These are phyloP conservation scores for Stichopus chloronotus DNA, from an alignment of 35 echinoderm and acorn worm genomes.

Conservation along the genomic window DNA sequence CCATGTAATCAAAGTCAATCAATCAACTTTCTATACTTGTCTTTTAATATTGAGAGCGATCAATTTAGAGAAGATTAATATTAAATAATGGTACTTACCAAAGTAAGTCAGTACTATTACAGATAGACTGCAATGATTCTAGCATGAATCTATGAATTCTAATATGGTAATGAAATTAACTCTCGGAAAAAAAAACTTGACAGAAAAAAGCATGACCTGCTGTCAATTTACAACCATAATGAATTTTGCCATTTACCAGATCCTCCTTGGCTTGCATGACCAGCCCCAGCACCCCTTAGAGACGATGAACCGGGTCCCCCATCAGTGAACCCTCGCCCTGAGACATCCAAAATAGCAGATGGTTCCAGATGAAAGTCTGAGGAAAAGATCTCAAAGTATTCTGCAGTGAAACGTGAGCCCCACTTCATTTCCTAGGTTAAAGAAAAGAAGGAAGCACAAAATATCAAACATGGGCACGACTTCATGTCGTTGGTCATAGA, in stretches of 20 bases:
- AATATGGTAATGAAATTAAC: no score
- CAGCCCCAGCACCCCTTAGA: slow-evolving; percentile 65
- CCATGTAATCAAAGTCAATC: no score
- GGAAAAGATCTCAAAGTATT: slow-evolving; percentile 82
- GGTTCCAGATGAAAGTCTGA: slow-evolving; percentile 84
- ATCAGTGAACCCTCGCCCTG: slow-evolving; percentile 71
- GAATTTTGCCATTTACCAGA: slow-evolving; percentile 50
- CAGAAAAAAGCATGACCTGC: no score
- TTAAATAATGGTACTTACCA: no score
- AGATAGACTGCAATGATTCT: no score
- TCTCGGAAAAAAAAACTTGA: no score
- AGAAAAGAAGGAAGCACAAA: slow-evolving; percentile 7
- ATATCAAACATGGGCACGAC: neutral
- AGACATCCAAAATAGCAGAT: slow-evolving; percentile 66
- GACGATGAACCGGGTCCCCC: slow-evolving; percentile 58
- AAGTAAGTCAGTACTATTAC: no score
- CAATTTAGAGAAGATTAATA: no score
- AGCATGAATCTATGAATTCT: no score
- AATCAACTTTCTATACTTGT: no score
- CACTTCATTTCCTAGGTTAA: slow-evolving; percentile 84
- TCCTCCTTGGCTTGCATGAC: slow-evolving; percentile 82
- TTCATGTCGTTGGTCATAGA: slow-evolving; percentile 75
- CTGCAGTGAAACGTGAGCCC: slow-evolving; percentile 78
- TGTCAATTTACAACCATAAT: no score
- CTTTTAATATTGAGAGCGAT: no score